Conservation (phyloP, 2,888 invertebrate species). For the Biston stratarius region DNA sequence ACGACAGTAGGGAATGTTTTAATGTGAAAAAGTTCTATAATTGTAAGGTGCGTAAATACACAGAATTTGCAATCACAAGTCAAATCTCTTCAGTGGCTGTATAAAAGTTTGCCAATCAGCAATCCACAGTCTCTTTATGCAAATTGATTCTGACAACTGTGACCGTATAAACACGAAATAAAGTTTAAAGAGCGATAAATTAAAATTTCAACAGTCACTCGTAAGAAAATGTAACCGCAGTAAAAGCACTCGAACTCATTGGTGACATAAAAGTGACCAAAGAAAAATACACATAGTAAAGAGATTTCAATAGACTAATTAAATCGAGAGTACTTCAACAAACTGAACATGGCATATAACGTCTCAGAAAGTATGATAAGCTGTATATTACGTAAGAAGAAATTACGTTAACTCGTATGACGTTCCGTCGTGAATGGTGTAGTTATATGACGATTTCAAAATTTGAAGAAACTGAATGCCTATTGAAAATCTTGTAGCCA, state of each 20-base stretch:
- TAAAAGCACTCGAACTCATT: conserved; percentile 55
- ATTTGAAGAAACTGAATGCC: conserved; percentile 10
- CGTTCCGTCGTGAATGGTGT: conserved; percentile 12
- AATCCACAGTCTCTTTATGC: conserved; percentile 38
- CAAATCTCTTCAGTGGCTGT: conserved; percentile 52
- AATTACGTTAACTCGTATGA: conserved; percentile 17
- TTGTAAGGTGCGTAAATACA: conserved; percentile 47
- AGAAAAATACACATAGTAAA: conserved; percentile 39
- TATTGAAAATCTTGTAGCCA: neutral
- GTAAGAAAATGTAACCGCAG: conserved; percentile 46
- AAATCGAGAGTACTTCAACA: conserved; percentile 55
- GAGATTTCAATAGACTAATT: conserved; percentile 55
- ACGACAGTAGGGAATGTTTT: neutral
- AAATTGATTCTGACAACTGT: conserved; percentile 43
- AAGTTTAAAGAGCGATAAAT: conserved; percentile 32
- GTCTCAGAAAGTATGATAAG: conserved; percentile 35
- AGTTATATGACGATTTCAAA: conserved; percentile 13
- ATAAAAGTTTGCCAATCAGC: conserved; percentile 51
- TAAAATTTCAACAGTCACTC: conserved; percentile 30
- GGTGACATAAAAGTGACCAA: conserved; percentile 45
- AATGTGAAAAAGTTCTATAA: conserved; percentile 12
- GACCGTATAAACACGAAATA: conserved; percentile 40
- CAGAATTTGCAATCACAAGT: conserved; percentile 56
- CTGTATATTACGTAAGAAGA: conserved; percentile 29
- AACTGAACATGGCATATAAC: conserved; percentile 46